Evolutionary conservation across 2,797 vertebrate species (phyloP).

Genomic region (Neopelma chrysocephalum): DNA sequence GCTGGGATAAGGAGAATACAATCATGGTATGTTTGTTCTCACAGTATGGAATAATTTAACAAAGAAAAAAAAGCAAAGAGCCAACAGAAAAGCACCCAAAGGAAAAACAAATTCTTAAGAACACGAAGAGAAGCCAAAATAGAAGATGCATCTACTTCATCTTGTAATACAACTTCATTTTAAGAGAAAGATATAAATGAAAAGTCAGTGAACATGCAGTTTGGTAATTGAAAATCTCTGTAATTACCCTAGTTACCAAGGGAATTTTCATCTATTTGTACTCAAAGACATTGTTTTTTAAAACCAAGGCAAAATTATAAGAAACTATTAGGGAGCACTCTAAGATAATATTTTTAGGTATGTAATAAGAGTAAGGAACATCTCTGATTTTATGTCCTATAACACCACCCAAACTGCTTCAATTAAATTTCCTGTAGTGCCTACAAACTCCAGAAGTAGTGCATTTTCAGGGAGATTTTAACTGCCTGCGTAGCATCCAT

Average conservation of each 20-base stretch:
- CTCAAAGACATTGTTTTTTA: not conserved
- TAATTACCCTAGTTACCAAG: slow-evolving; percentile 30
- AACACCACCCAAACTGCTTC: slow-evolving; percentile 20
- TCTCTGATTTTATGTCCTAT: slow-evolving; percentile 24
- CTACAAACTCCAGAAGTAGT: not conserved
- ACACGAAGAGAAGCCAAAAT: slow-evolving; percentile 5
- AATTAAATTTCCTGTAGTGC: slow-evolving; percentile 26
- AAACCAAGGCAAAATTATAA: slow-evolving; percentile 30
- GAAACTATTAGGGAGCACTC: slow-evolving; percentile 31
- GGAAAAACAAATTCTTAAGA: slow-evolving; percentile 46
- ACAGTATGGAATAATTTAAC: not conserved
- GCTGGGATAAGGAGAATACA: not conserved
- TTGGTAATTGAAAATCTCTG: slow-evolving; percentile 50
- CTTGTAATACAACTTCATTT: slow-evolving; percentile 27
- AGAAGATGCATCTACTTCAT: slow-evolving; percentile 32
- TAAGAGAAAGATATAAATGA: slow-evolving; percentile 38
- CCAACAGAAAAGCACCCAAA: slow-evolving; percentile 42
- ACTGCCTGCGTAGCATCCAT: not conserved
- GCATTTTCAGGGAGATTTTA: not conserved
- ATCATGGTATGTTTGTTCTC: not conserved
- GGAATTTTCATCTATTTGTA: slow-evolving; percentile 23
- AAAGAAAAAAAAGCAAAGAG: not conserved
- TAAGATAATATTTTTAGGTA: slow-evolving; percentile 47
- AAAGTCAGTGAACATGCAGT: slow-evolving; percentile 7
- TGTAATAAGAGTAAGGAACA: slow-evolving; percentile 35